Conservation (phyloP, 2,113 vertebrate species). For the Corythornis cristatus region DNA sequence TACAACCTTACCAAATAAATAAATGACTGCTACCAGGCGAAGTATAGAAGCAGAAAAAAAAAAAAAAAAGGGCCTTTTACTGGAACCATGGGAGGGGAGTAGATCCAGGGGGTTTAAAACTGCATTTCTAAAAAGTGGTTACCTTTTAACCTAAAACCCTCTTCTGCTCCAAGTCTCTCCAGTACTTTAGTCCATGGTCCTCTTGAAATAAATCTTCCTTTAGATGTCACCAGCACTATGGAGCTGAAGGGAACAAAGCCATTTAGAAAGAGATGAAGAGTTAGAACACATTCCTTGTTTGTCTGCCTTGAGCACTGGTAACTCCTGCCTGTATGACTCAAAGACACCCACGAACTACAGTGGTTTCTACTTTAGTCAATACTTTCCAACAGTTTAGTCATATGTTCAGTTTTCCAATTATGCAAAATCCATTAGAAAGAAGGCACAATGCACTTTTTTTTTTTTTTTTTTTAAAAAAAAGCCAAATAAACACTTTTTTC, state of each 20-base stretch:
- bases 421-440: neutral
- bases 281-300: neutral
- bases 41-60: neutral
- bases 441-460: neutral
- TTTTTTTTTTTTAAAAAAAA: neutral
- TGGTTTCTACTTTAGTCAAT: neutral
- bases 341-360: neutral
- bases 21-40: neutral
- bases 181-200: constrained; percentile 89
- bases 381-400: neutral
- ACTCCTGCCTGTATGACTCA: neutral
- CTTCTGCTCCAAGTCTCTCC: constrained; percentile 84
- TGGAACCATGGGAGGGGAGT: neutral
- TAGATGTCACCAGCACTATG: constrained; percentile 89
- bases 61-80: neutral
- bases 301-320: neutral
- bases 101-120: neutral
- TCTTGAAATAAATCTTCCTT: constrained; percentile 83
- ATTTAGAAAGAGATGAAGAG: neutral
- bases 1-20: neutral
- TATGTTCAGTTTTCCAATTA: neutral
- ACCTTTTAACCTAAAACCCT: constrained; percentile 88
- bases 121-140: neutral
- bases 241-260: constrained; percentile 75
- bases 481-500: neutral